Evolutionary conservation across 1,140 invertebrate species (phyloP), one percentile per base, ranked within the genome.

Genomic region (Hyposmocoma kahamanoa): DNA sequence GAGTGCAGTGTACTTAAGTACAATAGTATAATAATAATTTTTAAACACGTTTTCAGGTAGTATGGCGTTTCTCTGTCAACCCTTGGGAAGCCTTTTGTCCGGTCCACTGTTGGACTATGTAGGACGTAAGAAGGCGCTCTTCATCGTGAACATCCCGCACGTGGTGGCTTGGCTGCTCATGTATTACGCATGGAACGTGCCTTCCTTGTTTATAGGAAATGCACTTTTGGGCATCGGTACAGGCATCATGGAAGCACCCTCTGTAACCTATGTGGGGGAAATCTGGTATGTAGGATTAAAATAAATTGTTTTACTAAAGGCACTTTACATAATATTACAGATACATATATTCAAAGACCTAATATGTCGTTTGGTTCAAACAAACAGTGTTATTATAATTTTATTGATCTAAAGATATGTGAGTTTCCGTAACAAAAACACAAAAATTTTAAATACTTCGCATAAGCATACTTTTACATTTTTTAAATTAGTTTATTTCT

Each of bases 21-120:
- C n/a, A n/a, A n/a, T n/a, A n/a, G n/a, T n/a, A n/a, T n/a, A n/a
- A n/a, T n/a, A n/a, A n/a, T n/a, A n/a, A n/a, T n/a, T n/a, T n/a
- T n/a, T n/a, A 26, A 26, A 26, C n/a, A 3, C 5, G 18, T 56
- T 83, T 84, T 20, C 70, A 94, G 92, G 92, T 50, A 92, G 91
- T 45, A 88, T 94, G 51, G 91, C 91, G 53, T 86, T 92, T 42
- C 90, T 93, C 34, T 89, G 90, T 21, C 92, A 93, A 32, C 92
- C 92, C 0, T 49, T 94, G 0, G 92, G 92, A 11, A 92, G 92
- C 58, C 63, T 93, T 17, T 75, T 90, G n/a, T 93, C 91, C 4
- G 92, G 92, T 1, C 87, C 88, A 0, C 44, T 92, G 0, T 89
- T 92, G 0, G 91, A 93, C 59, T 86, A 88, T 13, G 80, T 92